Evolutionary conservation across 2,888 invertebrate genomes (phyloP).

Genomic region (Lamellibrachia satsuma): DNA sequence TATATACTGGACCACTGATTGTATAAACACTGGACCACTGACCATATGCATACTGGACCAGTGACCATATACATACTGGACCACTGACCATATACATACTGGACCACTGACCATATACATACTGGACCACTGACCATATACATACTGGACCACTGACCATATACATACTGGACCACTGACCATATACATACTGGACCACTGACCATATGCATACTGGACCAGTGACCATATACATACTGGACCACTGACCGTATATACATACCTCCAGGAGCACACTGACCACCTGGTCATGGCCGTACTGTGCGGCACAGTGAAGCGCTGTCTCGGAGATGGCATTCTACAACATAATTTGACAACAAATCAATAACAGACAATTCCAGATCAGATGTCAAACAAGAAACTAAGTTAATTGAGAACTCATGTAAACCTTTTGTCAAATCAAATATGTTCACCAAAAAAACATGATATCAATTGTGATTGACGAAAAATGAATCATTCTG

Average conservation of each 20-base stretch:
- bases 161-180: no score
- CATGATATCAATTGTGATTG: background rate
- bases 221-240: no score
- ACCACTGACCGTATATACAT: conserved; percentile 20
- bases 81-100: no score
- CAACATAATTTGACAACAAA: conserved; percentile 18
- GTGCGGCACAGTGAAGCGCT: conserved; percentile 90
- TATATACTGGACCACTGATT: no score
- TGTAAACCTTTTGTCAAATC: background rate
- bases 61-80: no score
- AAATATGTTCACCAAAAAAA: conserved; percentile 2
- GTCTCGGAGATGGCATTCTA: conserved; percentile 83
- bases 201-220: no score
- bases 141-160: no score
- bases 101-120: no score
- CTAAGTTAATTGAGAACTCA: background rate
- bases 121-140: no score
- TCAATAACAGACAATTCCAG: conserved; percentile 18
- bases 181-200: no score
- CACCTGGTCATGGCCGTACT: conserved; percentile 89
- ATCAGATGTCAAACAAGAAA: background rate
- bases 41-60: no score
- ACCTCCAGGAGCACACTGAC: conserved; percentile 80
- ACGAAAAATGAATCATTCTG: background rate
- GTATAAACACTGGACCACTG: no score